These are phyloP conservation scores for Eleginops maclovinus DNA, from an alignment of 2,113 vertebrate species.

Conservation along the genomic window DNA sequence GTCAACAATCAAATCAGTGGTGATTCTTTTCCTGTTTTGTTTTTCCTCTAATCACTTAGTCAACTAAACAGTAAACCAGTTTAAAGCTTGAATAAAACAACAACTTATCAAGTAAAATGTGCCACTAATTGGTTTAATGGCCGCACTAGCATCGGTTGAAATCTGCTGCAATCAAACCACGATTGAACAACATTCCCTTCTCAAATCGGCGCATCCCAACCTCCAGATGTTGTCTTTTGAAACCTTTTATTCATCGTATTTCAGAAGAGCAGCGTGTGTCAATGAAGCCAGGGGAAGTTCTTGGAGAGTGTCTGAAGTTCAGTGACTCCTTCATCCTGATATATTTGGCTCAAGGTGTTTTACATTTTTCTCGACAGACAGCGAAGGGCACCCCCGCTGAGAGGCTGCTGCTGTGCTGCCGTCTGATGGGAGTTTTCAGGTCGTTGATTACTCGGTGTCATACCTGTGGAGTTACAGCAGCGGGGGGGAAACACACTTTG, in stretches of 20 bases:
- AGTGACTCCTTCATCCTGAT: background rate
- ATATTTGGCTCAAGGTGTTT: conserved; percentile 23
- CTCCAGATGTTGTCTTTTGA: background rate
- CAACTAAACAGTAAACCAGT: too few relatives aligned
- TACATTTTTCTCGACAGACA: conserved; percentile 29
- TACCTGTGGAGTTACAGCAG: conserved; percentile 35
- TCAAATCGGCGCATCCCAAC: background rate
- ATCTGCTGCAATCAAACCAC: background rate
- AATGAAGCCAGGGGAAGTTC: background rate
- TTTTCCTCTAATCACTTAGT: too few relatives aligned
- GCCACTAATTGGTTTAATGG: too few relatives aligned
- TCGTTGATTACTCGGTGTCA: conserved; percentile 53
- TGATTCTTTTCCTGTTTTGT: too few relatives aligned
- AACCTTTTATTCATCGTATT: too few relatives aligned
- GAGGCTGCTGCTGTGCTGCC: conserved; percentile 35
- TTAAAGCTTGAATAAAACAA: too few relatives aligned
- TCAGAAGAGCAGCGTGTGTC: background rate
- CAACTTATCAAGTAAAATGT: too few relatives aligned
- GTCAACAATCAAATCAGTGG: too few relatives aligned
- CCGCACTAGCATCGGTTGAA: too few relatives aligned
- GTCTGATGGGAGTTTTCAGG: conserved; percentile 51
- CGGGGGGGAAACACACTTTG: conserved; percentile 16
- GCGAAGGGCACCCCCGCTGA: conserved; percentile 28
- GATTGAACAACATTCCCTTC: background rate
- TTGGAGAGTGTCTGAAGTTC: background rate